Evolutionary conservation across 1,140 invertebrate species (phyloP), one percentile per base, ranked within the genome.

Genomic region (Myzus persicae): DNA sequence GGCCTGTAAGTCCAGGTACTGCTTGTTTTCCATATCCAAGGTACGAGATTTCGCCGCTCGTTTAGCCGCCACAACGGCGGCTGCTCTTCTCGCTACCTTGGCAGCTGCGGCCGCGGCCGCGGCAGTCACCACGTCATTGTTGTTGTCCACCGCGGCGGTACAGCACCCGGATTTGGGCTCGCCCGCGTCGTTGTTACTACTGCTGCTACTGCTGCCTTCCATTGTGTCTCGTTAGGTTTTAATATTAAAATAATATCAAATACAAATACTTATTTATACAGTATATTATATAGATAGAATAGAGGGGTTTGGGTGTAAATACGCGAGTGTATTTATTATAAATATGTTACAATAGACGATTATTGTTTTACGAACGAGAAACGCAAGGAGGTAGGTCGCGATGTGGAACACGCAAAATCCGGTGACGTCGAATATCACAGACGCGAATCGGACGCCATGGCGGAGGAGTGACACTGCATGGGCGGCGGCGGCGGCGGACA

Each of bases 361-460:
- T 84, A 26, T 84, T 84, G 31, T 51, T 38, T 54, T 38, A 51
- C 44, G 36, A 26, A 31, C 88, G 36, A 89, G 48, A 40, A 51
- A 88, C 44, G 46, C 48, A 3, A 22, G 51, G 38, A 36, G 36
- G n/a, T 46, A 20, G n/a, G 20, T 40, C 24, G 42, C 44, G 44
- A 38, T 44, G 85, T 14, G 18, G 44, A 26, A 26, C 85, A 88
- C 46, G 31, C 20, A 26, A 48, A 51, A 88, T 46, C 87, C 87
- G 87, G 36, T 54, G 48, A 89, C 54, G 90, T n/a, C n/a, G n/a
- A 51, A 85, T 85, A 85, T 93, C 91, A 93, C 81, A 93, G 54
- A 36, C 91, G 91, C 44, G 91, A 93, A 85, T 93, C 91, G 81
- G 91, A 93, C 91, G 91, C 91, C 91, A 93, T 93, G 91, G 81